phyloP scores from a whole-genome alignment of 2,113 vertebrate species.

The Eublepharis macularius region DNA sequence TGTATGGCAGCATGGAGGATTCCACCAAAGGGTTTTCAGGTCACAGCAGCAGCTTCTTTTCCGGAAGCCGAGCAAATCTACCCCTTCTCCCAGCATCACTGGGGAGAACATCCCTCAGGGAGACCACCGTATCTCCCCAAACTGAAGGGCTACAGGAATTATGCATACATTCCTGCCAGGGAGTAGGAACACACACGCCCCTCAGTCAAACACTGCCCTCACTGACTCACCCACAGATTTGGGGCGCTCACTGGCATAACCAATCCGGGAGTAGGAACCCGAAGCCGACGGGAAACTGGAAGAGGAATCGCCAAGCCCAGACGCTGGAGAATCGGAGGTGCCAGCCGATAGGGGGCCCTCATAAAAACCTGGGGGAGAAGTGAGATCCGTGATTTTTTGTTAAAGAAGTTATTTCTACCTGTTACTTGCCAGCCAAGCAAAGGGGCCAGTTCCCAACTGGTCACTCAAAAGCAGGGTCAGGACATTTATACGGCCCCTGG shows the following conservation, averaged over 20 bases:
- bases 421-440: background rate
- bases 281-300: constrained; percentile 67
- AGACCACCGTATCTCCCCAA: too few species aligned
- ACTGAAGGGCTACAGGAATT: too few species aligned
- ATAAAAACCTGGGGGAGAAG: constrained; percentile 76
- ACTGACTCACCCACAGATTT: constrained; percentile 85
- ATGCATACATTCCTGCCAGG: background rate
- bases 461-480: too few species aligned
- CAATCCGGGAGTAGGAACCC: constrained; percentile 65
- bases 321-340: constrained; percentile 70
- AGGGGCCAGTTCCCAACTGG: background rate
- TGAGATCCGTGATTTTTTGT: background rate
- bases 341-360: constrained; percentile 80
- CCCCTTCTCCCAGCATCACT: too few species aligned
- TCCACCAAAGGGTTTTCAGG: background rate
- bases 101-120: too few species aligned
- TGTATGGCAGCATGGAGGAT: background rate
- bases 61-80: background rate
- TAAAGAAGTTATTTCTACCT: background rate
- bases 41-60: background rate
- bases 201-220: accelerated
- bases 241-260: constrained; percentile 79
- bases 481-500: background rate
- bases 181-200: too few species aligned
- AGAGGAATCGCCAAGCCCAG: constrained; percentile 69